Base-by-base conservation (phyloP, 2,113 vertebrate genomes). In the Mohoua ochrocephala region DNA sequence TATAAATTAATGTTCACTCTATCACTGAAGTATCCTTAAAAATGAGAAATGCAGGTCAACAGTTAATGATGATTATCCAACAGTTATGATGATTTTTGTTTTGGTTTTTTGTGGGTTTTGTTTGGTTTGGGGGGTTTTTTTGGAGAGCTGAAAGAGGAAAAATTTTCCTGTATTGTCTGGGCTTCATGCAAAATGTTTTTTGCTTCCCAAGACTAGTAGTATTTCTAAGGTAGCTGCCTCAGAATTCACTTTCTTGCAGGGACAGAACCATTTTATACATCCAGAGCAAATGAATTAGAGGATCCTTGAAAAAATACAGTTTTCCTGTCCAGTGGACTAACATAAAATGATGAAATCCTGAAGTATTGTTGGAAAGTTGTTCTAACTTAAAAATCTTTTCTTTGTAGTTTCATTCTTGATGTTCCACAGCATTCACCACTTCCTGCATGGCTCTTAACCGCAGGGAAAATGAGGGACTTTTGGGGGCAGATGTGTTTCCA, bases 391-490 rank as follows among this genome's bases (percentile, higher is more conserved):
- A 93, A 49, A 74, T 27, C 11, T 84, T 97, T 90, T 96, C 94
- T 97, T 97, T 97, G 91, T 95, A 97, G 96, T 97, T 95, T 96
- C 81, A 68, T 91, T 97, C 95, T 91, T 53, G 85, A 92, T 85
- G 57, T 94, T 95, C 97, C 69, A 87, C 96, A 67, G 85, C 89
- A 88, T 77, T 92, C 93, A 81, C 89, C 93, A 88, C 96, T 93
- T 98, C 96, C 94, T 97, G 92, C 95, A 95, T 94, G 95, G 95
- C 95, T 95, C 84, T 88, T 96, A 95, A 98, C 98, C 97, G 98
- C 99, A 99, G 98, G 98, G 98, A 99, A 99, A 99, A 99, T 99
- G 98, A 99, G 99, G 99, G 99, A 98, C 98, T 99, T 99, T 99
- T 99, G 98, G 99, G 99, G 99, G 99, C 98, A 99, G 98, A 98